phyloP scores from a whole-genome alignment of 30 jellyfish, hydroid and myxozoan species.

The Morbakka virulenta region DNA sequence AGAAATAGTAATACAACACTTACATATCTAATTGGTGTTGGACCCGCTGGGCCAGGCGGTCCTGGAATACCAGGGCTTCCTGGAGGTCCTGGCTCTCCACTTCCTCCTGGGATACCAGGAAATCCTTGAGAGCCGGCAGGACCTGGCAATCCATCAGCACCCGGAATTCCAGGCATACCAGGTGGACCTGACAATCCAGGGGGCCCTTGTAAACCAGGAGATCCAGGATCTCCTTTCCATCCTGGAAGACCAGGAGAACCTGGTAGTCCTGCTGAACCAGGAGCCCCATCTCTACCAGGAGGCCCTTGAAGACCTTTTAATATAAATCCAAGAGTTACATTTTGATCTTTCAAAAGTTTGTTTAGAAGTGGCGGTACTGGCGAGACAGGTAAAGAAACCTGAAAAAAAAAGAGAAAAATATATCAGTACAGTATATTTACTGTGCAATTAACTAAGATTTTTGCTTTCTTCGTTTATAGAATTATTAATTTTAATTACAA shows the following conservation, averaged over 20 bases:
- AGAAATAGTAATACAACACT: constrained; percentile 26
- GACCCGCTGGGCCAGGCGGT: constrained; percentile 97
- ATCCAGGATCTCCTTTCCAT: constrained; percentile 96
- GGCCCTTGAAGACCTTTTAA: constrained; percentile 99
- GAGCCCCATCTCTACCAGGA: constrained; percentile 99
- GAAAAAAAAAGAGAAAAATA: constrained; percentile 18
- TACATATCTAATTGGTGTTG: constrained; percentile 98
- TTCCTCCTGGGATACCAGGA: constrained; percentile 99
- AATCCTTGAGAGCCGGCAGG: constrained; percentile 98
- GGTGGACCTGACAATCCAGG: constrained; percentile 96
- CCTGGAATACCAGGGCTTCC: constrained; percentile 99
- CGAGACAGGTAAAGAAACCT: constrained; percentile 98
- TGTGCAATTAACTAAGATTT: no score
- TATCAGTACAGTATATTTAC: no score
- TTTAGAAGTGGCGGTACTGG: constrained; percentile 99
- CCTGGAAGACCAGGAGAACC: constrained; percentile 99
- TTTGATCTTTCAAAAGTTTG: constrained; percentile 94
- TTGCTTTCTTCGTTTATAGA: no score
- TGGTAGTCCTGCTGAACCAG: constrained; percentile 98
- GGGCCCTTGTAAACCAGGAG: constrained; percentile 88
- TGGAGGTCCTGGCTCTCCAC: constrained; percentile 99
- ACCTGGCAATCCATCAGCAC: constrained; percentile 97
- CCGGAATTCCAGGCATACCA: constrained; percentile 96
- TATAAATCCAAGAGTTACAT: constrained; percentile 98
- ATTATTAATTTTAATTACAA: no score